Base-by-base conservation (phyloP, 2,797 vertebrate genomes). In the Alauda arvensis region DNA sequence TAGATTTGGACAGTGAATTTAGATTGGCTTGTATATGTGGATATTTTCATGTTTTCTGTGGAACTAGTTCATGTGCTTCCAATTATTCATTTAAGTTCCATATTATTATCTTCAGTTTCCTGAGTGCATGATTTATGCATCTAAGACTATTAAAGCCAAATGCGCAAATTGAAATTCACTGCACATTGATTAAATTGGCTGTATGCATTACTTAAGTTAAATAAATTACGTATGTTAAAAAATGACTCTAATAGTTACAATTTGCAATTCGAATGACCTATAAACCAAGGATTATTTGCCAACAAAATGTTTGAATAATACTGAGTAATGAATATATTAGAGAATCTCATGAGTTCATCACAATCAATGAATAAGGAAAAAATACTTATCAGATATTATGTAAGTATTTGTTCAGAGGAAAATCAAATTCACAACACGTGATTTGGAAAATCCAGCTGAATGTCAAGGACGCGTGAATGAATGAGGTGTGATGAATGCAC, bases 221-320 rank as follows among this genome's bases (percentile, higher is more conserved):
- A 93, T 93, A 93, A 93, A 91, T 93, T 90, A 72, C 46, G 17
- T 91, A 90, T 84, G 60, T 87, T 88, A 83, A 92, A 85, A 93
- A 85, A 61, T 89, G 28, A 84, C 67, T 85, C 49, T 91, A 89
- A 92, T 90, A 91, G 93, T 85, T 85, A 80, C 33, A 89, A 93
- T 95, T 96, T 94, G 89, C 92, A 91, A 49, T 93, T 93, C 1
- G 55, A 87, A 90, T 94, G 79, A 95, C 92, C 89, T 89, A 55
- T 92, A 95, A 95, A 85, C 53, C 29, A 89, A 69, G 77, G 52
- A 66, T 87, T 94, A 93, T 90, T 91, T 93, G 79, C 91, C 18
- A 67, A 94, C 91, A 96, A 89, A 95, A 93, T 89, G 66, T 89
- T 93, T 93, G 85, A 91, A 88, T 93, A 93, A 95, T 87, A 86